These are phyloP conservation scores for Edolisoma coerulescens DNA, from an alignment of 2,113 vertebrate species.

Conservation along the genomic window DNA sequence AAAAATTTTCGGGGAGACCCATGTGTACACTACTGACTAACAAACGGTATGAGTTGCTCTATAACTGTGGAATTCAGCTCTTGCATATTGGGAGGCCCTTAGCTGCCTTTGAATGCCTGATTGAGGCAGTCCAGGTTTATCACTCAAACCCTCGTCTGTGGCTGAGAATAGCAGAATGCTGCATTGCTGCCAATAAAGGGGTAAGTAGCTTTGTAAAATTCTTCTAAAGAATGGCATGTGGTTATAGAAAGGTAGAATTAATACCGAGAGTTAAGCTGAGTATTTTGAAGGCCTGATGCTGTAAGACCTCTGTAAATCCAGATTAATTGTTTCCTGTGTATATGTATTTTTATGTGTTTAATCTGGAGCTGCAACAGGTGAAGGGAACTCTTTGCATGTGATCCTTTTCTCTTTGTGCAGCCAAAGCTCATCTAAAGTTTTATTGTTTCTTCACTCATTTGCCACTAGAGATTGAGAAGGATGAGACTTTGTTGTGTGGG, in stretches of 20 bases:
- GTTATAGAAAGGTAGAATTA: neutral
- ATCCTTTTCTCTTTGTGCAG: neutral
- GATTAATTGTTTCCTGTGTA: neutral
- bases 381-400: neutral
- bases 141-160: constrained; percentile 96
- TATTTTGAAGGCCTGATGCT: neutral
- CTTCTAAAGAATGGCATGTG: neutral
- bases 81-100: constrained; percentile 91
- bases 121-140: constrained; percentile 97
- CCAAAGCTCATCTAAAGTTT: neutral
- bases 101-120: constrained; percentile 95
- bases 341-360: neutral
- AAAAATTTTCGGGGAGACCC: constrained; percentile 91
- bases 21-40: constrained; percentile 95
- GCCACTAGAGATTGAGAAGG: neutral
- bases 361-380: neutral
- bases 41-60: constrained; percentile 93
- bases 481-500: neutral
- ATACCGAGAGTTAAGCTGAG: neutral
- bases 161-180: constrained; percentile 95
- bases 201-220: constrained; percentile 67
- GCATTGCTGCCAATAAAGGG: constrained; percentile 96
- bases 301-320: neutral
- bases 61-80: constrained; percentile 97
- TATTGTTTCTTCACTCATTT: neutral